Evolutionary conservation across 2,797 vertebrate species (phyloP).

Genomic region (Sebastolobus altivelis): DNA sequence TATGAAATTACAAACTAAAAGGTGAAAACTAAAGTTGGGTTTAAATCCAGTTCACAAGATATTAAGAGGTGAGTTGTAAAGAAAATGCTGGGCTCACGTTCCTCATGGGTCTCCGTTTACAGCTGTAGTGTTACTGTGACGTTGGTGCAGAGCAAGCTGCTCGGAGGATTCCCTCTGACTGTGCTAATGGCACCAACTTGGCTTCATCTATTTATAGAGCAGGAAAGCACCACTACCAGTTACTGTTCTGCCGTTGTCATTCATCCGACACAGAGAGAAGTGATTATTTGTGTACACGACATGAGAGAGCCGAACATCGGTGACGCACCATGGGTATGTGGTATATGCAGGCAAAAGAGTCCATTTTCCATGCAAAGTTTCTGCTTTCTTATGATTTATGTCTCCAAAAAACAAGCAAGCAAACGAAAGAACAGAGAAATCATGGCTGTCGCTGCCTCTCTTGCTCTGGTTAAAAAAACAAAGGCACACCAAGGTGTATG

Average conservation of each 20-base stretch:
- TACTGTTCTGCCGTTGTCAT: slow-evolving; percentile 57
- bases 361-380: no score
- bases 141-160: slow-evolving; percentile 51
- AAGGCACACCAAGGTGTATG: no score
- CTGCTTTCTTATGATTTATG: no score
- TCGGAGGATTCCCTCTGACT: slow-evolving; percentile 72
- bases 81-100: neutral
- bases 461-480: no score
- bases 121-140: slow-evolving; percentile 28
- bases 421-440: no score
- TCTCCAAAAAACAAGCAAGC: no score
- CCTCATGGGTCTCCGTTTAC: slow-evolving; percentile 48
- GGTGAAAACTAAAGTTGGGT: neutral
- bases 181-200: slow-evolving; percentile 41
- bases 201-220: slow-evolving; percentile 68
- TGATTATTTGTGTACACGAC: neutral
- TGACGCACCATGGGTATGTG: no score
- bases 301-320: neutral
- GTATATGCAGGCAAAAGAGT: no score
- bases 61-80: slow-evolving; percentile 5
- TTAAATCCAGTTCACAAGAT: neutral
- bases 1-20: neutral
- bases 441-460: no score
- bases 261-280: slow-evolving; percentile 22
- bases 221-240: slow-evolving; percentile 37